These are phyloP conservation scores for Atherix ibis DNA, from an alignment of 2,888 invertebrate genomes.

Conservation along the genomic window DNA sequence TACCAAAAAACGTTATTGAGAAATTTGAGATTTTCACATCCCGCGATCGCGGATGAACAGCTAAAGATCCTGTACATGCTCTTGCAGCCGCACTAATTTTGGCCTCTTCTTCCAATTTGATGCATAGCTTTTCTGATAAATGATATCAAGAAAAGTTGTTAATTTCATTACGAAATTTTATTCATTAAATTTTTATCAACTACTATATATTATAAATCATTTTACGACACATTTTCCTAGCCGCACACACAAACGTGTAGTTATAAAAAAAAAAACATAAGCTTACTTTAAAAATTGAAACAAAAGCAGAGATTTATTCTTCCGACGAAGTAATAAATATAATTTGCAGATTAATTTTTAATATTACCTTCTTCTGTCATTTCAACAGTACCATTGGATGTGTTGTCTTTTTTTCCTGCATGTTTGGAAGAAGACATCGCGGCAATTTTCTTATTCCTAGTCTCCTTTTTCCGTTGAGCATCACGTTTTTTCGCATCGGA, in stretches of 20 bases:
- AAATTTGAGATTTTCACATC: constrained; percentile 94
- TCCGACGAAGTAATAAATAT: too few species aligned
- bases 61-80: constrained; percentile 86
- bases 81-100: constrained; percentile 85
- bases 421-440: constrained; percentile 34
- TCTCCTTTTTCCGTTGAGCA: constrained; percentile 94
- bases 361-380: constrained; percentile 25
- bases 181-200: neutral
- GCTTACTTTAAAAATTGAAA: too few species aligned
- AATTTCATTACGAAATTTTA: neutral
- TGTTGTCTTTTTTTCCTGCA: constrained; percentile 44
- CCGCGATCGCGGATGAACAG: constrained; percentile 87
- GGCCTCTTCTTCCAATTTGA: constrained; percentile 78
- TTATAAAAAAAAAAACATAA: neutral
- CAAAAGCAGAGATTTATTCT: too few species aligned
- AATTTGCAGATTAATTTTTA: too few species aligned
- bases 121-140: constrained; percentile 61
- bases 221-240: too few species aligned
- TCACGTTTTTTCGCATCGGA: constrained; percentile 98
- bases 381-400: constrained; percentile 39
- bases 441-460: constrained; percentile 42
- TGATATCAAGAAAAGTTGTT: neutral
- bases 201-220: neutral
- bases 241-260: neutral
- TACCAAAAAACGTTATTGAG: constrained; percentile 95